Base-by-base conservation (phyloP, 2,113 vertebrate genomes). In the Vulpes vulpes region DNA sequence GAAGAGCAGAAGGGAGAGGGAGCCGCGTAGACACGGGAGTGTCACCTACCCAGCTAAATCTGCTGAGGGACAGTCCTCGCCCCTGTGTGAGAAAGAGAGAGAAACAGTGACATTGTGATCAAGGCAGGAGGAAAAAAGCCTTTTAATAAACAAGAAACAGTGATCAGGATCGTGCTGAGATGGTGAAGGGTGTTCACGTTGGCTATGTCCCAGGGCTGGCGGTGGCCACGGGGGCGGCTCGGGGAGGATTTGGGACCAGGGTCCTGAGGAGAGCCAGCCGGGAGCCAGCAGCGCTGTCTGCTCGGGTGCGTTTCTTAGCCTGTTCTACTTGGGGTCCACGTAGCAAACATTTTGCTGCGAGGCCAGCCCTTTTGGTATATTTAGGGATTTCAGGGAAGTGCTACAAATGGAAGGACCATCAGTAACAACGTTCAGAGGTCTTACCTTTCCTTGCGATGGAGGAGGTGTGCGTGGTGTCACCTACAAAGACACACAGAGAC, bases 1-100 rank as follows among this genome's bases (percentile, higher is more conserved):
- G 92, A 62, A 43, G 89, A 91, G 95, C 79, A 25, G 91, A 93
- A 86, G 38, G 96, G 94, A 82, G 43, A 57, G 76, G 74, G 25
- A 81, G 92, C 98, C 87, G 95, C 89, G 0, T 2, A 12, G 96
- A 97, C 97, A 96, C 43, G 81, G 11, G 2, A 78, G 95, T 0
- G 23, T 98, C 98, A 99, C 99, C 99, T 99, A 99, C 99, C 99
- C 99, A 99, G 99, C 99, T 99, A 98, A 99, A 99, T 99, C 99
- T 99, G 99, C 99, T 99, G 98, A 99, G 99, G 97, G 99, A 99
- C 98, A 99, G 98, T 99, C 99, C 99, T 99, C 99, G 99, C 99
- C 99, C 99, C 99, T 99, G 99, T 97, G 98, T 65, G 98, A 98
- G 98, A 60, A 99, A 99, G 97, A 99, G 98, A 99, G 93, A 99